Evolutionary conservation across 2,797 vertebrate species (phyloP).

Genomic region (Carcharodon carcharias): DNA sequence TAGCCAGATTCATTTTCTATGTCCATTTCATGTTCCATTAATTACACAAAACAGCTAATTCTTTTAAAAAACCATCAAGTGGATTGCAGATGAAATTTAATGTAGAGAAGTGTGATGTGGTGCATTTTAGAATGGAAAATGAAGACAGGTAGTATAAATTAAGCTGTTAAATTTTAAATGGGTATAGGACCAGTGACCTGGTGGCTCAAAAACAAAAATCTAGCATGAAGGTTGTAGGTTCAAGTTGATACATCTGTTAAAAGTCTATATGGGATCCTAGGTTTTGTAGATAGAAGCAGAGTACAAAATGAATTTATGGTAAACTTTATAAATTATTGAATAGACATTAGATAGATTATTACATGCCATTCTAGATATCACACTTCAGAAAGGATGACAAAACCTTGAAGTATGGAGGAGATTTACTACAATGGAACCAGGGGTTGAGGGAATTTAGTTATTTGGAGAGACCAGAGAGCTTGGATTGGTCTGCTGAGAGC

Average conservation of each 20-base stretch:
- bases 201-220: neutral
- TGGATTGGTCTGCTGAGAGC: neutral
- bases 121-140: neutral
- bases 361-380: neutral
- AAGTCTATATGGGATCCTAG: neutral
- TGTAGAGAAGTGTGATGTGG: neutral
- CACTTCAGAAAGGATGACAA: neutral
- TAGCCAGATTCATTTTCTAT: neutral
- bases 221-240: neutral
- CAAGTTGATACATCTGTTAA: neutral
- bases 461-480: neutral
- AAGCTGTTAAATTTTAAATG: neutral
- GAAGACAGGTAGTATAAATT: neutral
- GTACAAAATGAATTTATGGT: neutral
- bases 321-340: neutral
- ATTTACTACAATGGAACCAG: neutral
- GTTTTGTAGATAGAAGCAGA: neutral
- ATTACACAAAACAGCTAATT: neutral
- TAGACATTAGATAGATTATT: neutral
- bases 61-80: neutral
- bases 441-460: neutral
- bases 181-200: neutral
- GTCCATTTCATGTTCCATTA: neutral
- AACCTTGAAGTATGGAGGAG: neutral
- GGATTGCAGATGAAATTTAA: neutral